These are phyloP conservation scores for Mormoops blainvillei DNA, from an alignment of 2,113 vertebrate species.

Conservation along the genomic window DNA sequence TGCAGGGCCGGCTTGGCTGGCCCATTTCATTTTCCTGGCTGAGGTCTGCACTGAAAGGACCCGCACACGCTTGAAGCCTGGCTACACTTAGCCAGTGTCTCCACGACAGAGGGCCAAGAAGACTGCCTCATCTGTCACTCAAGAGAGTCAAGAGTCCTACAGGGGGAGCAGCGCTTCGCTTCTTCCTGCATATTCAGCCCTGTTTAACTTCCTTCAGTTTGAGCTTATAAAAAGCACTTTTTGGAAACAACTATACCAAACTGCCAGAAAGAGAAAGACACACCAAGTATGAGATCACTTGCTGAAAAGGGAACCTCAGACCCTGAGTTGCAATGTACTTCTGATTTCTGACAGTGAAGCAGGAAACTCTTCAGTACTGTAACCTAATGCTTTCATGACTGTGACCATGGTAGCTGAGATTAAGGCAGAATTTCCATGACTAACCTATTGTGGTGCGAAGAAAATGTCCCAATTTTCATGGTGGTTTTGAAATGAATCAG, in stretches of 20 bases:
- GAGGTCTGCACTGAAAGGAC: neutral
- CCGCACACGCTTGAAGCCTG: neutral
- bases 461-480: constrained; percentile 65
- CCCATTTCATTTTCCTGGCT: neutral
- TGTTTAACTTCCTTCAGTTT: neutral
- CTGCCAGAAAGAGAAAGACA: neutral
- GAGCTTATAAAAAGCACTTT: neutral
- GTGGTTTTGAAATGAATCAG: constrained; percentile 55
- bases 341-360: neutral
- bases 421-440: constrained; percentile 62
- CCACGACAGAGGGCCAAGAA: neutral
- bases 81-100: neutral
- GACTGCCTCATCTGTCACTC: constrained; percentile 25
- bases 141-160: neutral
- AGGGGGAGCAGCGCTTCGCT: neutral
- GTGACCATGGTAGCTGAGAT: constrained; percentile 20
- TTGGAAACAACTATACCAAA: neutral
- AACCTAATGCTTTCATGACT: neutral
- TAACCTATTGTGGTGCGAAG: constrained; percentile 49
- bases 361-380: neutral
- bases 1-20: neutral
- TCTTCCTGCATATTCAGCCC: neutral
- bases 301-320: neutral
- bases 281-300: neutral
- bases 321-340: neutral